Evolutionary conservation across 1,140 invertebrate species (phyloP), one percentile per base, ranked within the genome.

Genomic region (Babylonia areolata): DNA sequence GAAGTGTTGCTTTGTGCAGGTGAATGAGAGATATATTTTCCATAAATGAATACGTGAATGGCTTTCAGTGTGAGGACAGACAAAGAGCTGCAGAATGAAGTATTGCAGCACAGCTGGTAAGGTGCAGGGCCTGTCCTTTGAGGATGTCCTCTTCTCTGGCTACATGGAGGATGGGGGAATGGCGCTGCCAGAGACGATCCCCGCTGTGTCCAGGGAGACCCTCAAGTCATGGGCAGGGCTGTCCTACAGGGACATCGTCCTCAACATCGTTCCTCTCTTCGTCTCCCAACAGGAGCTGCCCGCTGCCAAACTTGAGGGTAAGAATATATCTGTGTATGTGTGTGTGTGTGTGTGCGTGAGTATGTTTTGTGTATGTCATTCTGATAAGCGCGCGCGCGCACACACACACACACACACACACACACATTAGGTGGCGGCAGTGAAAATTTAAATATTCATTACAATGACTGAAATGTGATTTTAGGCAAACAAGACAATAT

Each of bases 81-180:
- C n/a, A n/a, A n/a, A n/a, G n/a, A n/a, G n/a, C n/a, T n/a, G n/a
- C 46, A 51, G 46, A n/a, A 95, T 95, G 95, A 94, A 93, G 86
- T 95, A 94, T 87, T 82, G 84, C 15, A 95, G 95, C 87, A 95
- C 94, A 20, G 87, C 94, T 80, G 94, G 94, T 2, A 84, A 75
- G 20, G 91, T 93, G 15, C 87, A 39, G 33, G 91, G 89, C 6
- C 51, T 91, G 0, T 90, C 92, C 0, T 95, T 95, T 87, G 93
- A 95, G 87, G 92, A 95, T 28, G 94, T 91, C 31, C 79, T 95
- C 28, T 92, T 93, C 78, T 91, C 92, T 85, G 95, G 95, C 12
- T 95, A 93, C 90, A 92, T 94, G 12, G 88, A 88, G 75, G 95
- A 95, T 90, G 94, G 95, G 20, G 95, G 95, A 0, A 90, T 95